These are phyloP conservation scores for Eupeodes luniger DNA, from an alignment of 2,888 invertebrate species.

Conservation along the genomic window DNA sequence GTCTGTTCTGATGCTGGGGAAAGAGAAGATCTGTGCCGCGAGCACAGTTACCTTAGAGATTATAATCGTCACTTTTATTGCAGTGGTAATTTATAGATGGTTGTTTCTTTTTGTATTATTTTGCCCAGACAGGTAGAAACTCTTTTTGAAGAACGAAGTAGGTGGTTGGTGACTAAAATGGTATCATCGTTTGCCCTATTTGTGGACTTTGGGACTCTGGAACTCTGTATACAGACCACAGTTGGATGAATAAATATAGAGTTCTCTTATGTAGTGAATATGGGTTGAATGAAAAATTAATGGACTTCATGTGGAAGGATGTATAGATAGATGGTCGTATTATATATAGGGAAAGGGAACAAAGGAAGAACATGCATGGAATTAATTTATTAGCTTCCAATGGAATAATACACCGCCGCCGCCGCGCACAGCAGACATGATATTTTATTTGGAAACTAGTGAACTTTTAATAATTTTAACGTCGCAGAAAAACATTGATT, in stretches of 20 bases:
- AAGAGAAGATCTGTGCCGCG: conserved; percentile 39
- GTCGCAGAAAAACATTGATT: too few species aligned
- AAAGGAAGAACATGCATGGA: background rate
- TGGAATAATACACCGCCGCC: conserved; percentile 24
- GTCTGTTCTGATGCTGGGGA: background rate
- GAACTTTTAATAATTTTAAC: conserved; percentile 16
- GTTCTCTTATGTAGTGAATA: conserved; percentile 4
- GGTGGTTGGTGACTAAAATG: conserved; percentile 34
- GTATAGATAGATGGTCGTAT: background rate
- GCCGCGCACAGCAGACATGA: too few species aligned
- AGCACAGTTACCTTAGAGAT: conserved; percentile 65
- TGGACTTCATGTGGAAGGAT: conserved; percentile 15
- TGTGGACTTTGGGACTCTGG: conserved; percentile 13
- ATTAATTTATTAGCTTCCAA: conserved; percentile 41
- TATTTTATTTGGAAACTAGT: background rate
- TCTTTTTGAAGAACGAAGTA: background rate
- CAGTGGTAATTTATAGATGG: conserved; percentile 61
- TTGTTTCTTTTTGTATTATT: conserved; percentile 15
- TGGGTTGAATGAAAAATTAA: conserved; percentile 40
- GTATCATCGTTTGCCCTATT: conserved; percentile 64
- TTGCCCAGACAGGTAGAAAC: conserved; percentile 17
- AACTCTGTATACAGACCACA: background rate
- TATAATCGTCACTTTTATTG: conserved; percentile 71
- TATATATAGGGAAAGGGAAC: background rate
- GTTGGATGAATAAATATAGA: background rate